phyloP scores from a whole-genome alignment of 2,888 invertebrate species.

The Agrotis clavis region DNA sequence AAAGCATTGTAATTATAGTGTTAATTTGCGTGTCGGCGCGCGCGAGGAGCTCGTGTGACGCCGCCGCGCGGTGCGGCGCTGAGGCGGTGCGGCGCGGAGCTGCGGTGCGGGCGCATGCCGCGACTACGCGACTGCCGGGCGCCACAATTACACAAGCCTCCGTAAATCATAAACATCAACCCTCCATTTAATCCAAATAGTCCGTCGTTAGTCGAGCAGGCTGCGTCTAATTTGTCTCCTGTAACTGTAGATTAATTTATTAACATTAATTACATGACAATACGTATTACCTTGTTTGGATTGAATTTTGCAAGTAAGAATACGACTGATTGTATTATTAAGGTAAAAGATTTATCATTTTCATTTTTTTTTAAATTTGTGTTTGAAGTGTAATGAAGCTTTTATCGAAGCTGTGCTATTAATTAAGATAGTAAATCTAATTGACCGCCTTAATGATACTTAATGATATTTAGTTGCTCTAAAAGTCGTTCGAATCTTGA shows the following conservation, averaged over 20 bases:
- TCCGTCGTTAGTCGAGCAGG: conserved; percentile 90
- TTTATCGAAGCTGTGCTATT: neutral
- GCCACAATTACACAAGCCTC: conserved; percentile 89
- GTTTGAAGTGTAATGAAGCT: neutral
- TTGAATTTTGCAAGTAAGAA: conserved; percentile 48
- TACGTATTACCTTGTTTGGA: conserved; percentile 74
- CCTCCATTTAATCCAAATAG: conserved; percentile 91
- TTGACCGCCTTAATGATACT: too few species aligned
- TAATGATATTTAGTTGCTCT: neutral
- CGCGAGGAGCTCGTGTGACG: conserved; percentile 48
- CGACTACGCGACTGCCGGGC: conserved; percentile 87
- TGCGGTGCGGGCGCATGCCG: conserved; percentile 72
- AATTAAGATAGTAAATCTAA: too few species aligned
- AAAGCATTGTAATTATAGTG: conserved; percentile 69
- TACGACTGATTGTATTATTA: neutral
- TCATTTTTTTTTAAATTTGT: too few species aligned
- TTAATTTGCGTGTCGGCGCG: conserved; percentile 67
- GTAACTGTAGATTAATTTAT: conserved; percentile 91
- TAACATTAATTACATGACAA: conserved; percentile 90
- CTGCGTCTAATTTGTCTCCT: conserved; percentile 91
- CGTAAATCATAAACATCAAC: conserved; percentile 91
- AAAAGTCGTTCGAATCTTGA: neutral
- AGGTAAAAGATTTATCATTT: too few species aligned
- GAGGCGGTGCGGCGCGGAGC: conserved; percentile 44
- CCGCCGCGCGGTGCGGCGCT: conserved; percentile 35